Percentiles rank a stretch among this genome's conserved stretches.
Conservation (phyloP, 2,113 vertebrate species). For the Dipodomys ordii region DNA sequence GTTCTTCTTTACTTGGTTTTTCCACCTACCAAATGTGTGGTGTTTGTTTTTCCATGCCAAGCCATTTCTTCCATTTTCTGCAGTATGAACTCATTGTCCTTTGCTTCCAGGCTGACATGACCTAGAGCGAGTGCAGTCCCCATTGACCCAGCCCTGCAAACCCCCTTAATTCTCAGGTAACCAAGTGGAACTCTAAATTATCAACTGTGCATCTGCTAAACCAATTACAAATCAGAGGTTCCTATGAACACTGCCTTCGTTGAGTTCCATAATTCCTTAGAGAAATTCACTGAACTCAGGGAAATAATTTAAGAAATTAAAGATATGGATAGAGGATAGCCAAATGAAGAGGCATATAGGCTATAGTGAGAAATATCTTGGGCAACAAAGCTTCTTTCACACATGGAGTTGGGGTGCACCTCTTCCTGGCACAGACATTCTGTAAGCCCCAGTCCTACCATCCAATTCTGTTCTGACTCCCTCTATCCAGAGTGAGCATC, state of each 20-base stretch:
- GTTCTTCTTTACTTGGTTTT: not conserved
- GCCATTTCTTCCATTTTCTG: not conserved
- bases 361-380: not conserved
- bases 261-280: not conserved
- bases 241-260: not conserved
- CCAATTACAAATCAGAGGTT: not conserved
- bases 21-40: not conserved
- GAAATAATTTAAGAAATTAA: not conserved
- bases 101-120: not conserved
- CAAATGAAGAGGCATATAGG: not conserved
- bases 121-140: not conserved
- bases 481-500: not conserved
- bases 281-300: not conserved
- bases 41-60: not conserved
- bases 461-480: not conserved
- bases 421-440: too few species aligned
- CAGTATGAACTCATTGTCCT: not conserved
- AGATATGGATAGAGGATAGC: not conserved
- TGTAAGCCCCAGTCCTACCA: not conserved
- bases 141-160: not conserved
- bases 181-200: not conserved
- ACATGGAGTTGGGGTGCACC: not conserved
- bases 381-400: not conserved
- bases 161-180: not conserved
- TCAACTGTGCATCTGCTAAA: not conserved